Evolutionary conservation across 2,797 vertebrate genomes (phyloP).

Genomic region (Lacerta agilis): DNA sequence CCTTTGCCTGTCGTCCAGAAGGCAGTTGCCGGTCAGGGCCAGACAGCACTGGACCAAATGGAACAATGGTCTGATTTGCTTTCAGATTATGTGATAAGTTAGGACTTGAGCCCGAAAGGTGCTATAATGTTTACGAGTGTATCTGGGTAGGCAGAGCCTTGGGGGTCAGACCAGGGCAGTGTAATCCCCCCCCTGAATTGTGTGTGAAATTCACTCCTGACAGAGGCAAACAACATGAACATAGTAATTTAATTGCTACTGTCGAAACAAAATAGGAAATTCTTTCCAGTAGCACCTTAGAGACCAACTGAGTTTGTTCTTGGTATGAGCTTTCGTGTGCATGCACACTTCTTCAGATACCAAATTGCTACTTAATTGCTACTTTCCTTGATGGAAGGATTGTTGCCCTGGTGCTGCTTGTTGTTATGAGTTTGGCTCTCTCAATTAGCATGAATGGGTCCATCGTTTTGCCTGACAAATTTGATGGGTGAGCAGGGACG

Average conservation of each 20-base stretch:
- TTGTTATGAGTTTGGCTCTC: not conserved
- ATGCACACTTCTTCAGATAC: too few species aligned
- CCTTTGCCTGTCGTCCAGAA: not conserved
- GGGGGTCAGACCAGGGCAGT: not conserved
- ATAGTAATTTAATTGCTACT: not conserved
- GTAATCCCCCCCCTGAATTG: not conserved
- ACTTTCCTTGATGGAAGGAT: not conserved
- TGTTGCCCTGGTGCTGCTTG: not conserved
- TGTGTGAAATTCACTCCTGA: not conserved
- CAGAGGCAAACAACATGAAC: not conserved
- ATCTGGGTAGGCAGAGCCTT: not conserved
- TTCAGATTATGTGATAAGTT: not conserved
- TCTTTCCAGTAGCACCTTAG: too few species aligned
- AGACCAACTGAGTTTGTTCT: too few species aligned
- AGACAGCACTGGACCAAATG: not conserved
- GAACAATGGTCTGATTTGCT: not conserved
- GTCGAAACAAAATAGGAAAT: too few species aligned
- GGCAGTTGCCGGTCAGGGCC: not conserved
- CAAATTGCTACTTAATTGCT: too few species aligned
- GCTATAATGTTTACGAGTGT: not conserved
- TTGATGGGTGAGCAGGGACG: not conserved
- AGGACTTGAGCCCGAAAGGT: not conserved
- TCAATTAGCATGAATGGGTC: not conserved
- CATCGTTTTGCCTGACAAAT: not conserved
- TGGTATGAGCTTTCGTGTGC: too few species aligned